A percentile compares a stretch with the other conserved stretches of the same genome.
Evolutionary conservation across 2,888 invertebrate genomes (phyloP).

Genomic region (Mimachlamys varia): DNA sequence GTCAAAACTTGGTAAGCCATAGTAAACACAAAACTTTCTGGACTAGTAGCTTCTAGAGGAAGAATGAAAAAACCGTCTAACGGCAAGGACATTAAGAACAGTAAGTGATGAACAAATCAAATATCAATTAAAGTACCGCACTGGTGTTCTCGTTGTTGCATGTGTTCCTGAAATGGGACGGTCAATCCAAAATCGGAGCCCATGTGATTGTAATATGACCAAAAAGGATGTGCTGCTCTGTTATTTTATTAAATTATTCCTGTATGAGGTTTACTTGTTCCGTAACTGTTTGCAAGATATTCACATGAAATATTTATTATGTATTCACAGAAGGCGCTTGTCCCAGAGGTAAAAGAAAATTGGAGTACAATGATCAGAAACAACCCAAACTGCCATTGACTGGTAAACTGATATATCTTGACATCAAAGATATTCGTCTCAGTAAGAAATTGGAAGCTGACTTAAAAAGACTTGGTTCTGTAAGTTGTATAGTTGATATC

Average conservation of each 20-base stretch:
- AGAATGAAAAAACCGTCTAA: conserved; percentile 38
- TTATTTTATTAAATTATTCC: too few relatives aligned
- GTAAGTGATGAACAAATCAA: background rate
- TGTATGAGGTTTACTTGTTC: too few relatives aligned
- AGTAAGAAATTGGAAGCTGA: conserved; percentile 64
- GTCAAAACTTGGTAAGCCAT: background rate
- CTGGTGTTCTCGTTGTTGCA: too few relatives aligned
- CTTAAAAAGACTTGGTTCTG: conserved; percentile 70
- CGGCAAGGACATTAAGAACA: conserved; percentile 20
- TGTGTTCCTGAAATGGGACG: too few relatives aligned
- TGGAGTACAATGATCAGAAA: conserved; percentile 61
- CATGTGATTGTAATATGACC: too few relatives aligned
- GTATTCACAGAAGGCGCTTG: conserved; percentile 53
- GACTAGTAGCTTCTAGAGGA: background rate
- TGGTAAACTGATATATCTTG: conserved; percentile 70
- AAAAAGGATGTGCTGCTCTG: too few relatives aligned
- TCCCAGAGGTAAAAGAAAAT: conserved; percentile 64
- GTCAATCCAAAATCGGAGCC: too few relatives aligned
- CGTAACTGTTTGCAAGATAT: too few relatives aligned
- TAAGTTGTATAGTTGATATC: conserved; percentile 61
- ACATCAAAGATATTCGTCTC: conserved; percentile 67
- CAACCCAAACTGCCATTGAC: conserved; percentile 63
- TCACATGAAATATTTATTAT: background rate
- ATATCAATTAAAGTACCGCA: background rate
- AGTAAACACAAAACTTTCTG: background rate